A percentile compares a stretch with the other conserved stretches of the same genome.
These are phyloP conservation scores for Beaufortia kweichowensis DNA, from an alignment of 2,113 vertebrate genomes.

Conservation along the genomic window DNA sequence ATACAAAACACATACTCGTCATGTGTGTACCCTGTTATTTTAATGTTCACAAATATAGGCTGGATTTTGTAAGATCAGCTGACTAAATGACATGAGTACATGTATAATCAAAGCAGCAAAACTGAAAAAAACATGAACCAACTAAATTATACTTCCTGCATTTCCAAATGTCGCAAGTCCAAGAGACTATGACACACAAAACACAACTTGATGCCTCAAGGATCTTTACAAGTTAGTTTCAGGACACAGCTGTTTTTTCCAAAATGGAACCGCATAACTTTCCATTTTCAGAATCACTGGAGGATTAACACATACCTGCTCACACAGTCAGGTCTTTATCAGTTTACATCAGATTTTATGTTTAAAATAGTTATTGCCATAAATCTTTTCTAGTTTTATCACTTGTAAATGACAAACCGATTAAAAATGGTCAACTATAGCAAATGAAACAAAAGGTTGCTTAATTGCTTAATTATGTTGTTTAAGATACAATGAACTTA, in stretches of 20 bases:
- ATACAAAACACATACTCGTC: not conserved
- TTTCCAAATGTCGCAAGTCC: not conserved
- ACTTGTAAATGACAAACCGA: not conserved
- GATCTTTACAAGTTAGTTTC: not conserved
- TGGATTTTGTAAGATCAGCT: not conserved
- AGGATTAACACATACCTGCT: not conserved
- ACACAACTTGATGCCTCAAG: not conserved
- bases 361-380: not conserved
- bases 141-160: no score
- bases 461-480: not conserved
- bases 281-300: not conserved
- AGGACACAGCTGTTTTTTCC: conserved; percentile 10
- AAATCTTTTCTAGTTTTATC: no score
- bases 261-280: not conserved
- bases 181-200: not conserved
- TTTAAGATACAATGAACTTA: not conserved
- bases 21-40: not conserved
- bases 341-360: not conserved
- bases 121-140: no score
- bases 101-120: no score
- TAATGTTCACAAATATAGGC: not conserved
- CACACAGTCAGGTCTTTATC: not conserved
- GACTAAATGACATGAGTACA: not conserved
- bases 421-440: not conserved
- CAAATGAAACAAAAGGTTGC: not conserved